Base-by-base conservation (phyloP, 2,113 vertebrate species). In the Manacus vitellinus region DNA sequence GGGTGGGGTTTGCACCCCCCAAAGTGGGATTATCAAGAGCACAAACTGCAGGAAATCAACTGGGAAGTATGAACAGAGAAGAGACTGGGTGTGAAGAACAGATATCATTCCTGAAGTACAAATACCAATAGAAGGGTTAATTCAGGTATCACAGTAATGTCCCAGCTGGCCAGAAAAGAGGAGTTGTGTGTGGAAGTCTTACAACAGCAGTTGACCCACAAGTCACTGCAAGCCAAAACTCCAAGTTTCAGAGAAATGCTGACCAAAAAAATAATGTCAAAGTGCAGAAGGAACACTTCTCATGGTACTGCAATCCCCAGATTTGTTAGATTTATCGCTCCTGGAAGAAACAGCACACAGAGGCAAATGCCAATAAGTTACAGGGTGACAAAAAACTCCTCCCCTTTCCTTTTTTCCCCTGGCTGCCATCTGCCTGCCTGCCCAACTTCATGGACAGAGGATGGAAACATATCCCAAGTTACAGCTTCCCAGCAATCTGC, bases 101-200 rank as follows among this genome's bases (percentile, higher is more conserved):
- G 25, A 2, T 2, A 15, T 7, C 27, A 31, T 30, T 54, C 73
- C 47, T 51, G 35, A 51, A 28, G 25, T 3, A 20, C 19, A 24
- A 12, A 10, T 55, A 25, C 19, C 15, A 19, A 39, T 0, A 25
- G 21, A 10, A 61, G 1, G 21, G 56, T 22, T 15, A 37, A 44
- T 9, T 63, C 30, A 21, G 51, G 30, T 4, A 4, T 3, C 37
- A 28, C 0, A 25, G 22, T 7, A 21, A 5, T 3, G 14, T 6
- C 51, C 44, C 55, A 17, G 3, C 2, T 31, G 19, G 43, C 20
- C 43, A 24, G n/a, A 12, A 14, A 3, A 10, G 25, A 80, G 62
- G 63, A 74, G n/a, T 5, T 68, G 18, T 1, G 6, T 18, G 76
- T 31, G 49, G 22, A 35, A 52, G 7, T 8, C 22, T 49, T 8